Base-by-base conservation (phyloP, 2,797 vertebrate genomes). In the Spea hammondii region DNA sequence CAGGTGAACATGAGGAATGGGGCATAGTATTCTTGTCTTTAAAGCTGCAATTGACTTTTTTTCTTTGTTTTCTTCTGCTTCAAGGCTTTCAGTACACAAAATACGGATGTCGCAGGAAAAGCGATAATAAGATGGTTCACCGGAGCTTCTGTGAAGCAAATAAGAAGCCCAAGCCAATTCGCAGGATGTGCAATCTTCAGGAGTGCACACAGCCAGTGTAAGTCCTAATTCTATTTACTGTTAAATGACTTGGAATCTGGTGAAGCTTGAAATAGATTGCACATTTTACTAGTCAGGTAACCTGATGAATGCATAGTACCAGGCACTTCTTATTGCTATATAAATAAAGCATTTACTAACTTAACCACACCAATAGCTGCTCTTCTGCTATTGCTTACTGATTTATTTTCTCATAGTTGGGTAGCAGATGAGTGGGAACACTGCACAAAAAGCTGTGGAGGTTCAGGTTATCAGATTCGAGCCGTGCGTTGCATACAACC, bases 91-190 rank as follows among this genome's bases (percentile, higher is more conserved):
- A 99, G 79, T 96, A 95, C 84, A 98, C 97, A 57, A 99, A 98
- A 78, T 99, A 99, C 0, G 97, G 97, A 1, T 99, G 97, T 83
- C 92, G 97, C 11, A 94, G 97, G 88, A 98, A 96, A 84, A 95
- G 96, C 0, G 95, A 98, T 84, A 96, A 88, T 82, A 98, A 96
- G 88, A 97, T 98, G 96, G 92, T 97, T 60, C 95, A 98, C 65
- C 93, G 94, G 17, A 94, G 93, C 74, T 96, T 95, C 91, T 99
- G 97, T 51, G 97, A 98, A n/a, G 87, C 91, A 84, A 93, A 84
- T 85, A 98, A 95, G 83, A 99, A 97, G 82, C 97, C 97, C 0
- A 99, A 99, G 84, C 95, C 97, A 44, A 98, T 99, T 78, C 93
- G 95, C 1, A 91, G 97, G 62, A 97, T 97, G 94, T 99, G 97